These are phyloP conservation scores for Microctenopoma steveboyesi DNA, from an alignment of 2,797 vertebrate genomes.

Conservation along the genomic window DNA sequence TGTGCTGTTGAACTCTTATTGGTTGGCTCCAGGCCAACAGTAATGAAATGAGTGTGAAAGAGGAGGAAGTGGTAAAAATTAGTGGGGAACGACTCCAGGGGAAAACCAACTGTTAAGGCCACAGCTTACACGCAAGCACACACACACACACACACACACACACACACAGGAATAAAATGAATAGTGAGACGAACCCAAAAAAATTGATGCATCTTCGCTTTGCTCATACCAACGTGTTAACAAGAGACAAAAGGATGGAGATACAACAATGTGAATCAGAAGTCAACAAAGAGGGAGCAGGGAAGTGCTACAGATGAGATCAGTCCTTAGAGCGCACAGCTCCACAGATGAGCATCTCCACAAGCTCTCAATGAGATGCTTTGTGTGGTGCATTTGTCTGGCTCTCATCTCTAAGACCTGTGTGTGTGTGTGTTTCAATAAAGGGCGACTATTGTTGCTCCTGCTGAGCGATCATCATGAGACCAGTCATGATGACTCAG, in stretches of 20 bases:
- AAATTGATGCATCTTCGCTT: slow-evolving; percentile 3
- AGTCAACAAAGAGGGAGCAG: slow-evolving; percentile 57
- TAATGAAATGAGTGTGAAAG: slow-evolving; percentile 56
- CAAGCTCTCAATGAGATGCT: slow-evolving; percentile 68
- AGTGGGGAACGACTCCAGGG: slow-evolving; percentile 77
- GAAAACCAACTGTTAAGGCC: slow-evolving; percentile 74
- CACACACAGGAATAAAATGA: slow-evolving; percentile 1
- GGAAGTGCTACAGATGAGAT: slow-evolving; percentile 76
- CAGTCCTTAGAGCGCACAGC: slow-evolving; percentile 69
- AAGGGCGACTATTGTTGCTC: slow-evolving; percentile 79
- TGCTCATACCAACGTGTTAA: slow-evolving; percentile 31
- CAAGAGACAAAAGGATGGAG: slow-evolving; percentile 58
- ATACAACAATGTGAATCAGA: slow-evolving; percentile 54
- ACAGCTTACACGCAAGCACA: not conserved
- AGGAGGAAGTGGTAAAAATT: slow-evolving; percentile 78
- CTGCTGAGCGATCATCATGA: slow-evolving; percentile 79
- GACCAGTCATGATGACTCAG: slow-evolving; percentile 81
- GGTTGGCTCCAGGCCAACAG: slow-evolving; percentile 69
- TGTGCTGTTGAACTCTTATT: slow-evolving; percentile 69
- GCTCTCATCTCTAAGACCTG: slow-evolving; percentile 61
- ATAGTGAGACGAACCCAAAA: slow-evolving; percentile 6
- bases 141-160: not conserved
- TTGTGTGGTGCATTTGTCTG: slow-evolving; percentile 62
- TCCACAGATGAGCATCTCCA: slow-evolving; percentile 66
- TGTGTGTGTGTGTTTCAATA: slow-evolving; percentile 47